Base-by-base conservation (phyloP, 1,140 invertebrate genomes). In the Condylostylus longicornis region DNA sequence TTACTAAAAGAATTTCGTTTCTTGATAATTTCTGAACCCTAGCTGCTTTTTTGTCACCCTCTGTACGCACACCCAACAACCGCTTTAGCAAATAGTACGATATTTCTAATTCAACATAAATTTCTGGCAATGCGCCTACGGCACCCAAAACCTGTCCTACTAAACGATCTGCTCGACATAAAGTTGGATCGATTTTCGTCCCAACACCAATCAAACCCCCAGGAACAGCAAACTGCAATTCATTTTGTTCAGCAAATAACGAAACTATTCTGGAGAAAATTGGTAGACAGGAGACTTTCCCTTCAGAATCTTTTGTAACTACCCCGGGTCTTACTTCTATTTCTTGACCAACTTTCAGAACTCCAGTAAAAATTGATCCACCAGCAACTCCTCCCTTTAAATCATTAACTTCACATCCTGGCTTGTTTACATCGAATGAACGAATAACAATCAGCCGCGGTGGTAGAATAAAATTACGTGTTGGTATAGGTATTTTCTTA, bases 401-500 rank as follows among this genome's bases (percentile, higher is more conserved):
- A 60, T 98, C 93, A 46, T 95, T 88, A 1, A 98, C 94, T 66
- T 98, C 95, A 64, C 91, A 96, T 19, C 95, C 95, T 14, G 96
- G 96, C 65, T 98, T 98, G 65, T 99, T 99, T 0, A 99, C 95
- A 66, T 99, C 96, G 65, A 99, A 99, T 8, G 94, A 98, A 44
- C 96, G 72, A 55, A 99, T 98, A 21, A 99, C 93, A 56, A 99
- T 99, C 42, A 99, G 72, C 44, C 91, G 75, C n/a, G 96, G 94
- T 32, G 86, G 75, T 5, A 90, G 90, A 4, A 82, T 81, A 54
- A 99, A 99, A 62, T 98, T 93, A 41, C 95, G 68, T 38, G 84
- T 47, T 9, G 96, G 96, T 35, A 98, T 79, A 2, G 96, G 96
- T 53, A 99, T 97, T 59, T 97, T 97, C 61, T 98, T 97, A 3